A percentile compares a stretch with the other conserved stretches of the same genome.
Evolutionary conservation across 1,140 invertebrate genomes (phyloP).

Genomic region (Leptopilina boulardi): DNA sequence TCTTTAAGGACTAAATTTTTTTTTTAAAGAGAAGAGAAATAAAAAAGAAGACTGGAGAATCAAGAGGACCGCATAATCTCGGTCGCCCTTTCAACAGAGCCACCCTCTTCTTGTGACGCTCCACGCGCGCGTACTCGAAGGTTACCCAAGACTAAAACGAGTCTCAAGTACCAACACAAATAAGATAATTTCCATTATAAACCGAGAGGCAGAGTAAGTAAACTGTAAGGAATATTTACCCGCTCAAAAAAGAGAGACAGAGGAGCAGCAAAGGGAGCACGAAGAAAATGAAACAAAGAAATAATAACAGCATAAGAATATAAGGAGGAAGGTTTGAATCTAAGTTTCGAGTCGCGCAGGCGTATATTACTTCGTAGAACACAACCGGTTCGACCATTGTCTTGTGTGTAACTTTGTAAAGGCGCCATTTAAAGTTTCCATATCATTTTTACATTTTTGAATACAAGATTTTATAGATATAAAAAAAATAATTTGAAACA

Average conservation of each 20-base stretch:
- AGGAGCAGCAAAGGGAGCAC: conserved; percentile 33
- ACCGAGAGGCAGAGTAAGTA: conserved; percentile 68
- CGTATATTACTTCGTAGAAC: conserved; percentile 46
- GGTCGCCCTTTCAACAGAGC: conserved; percentile 3
- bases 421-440: conserved; percentile 40
- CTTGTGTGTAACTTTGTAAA: conserved; percentile 40
- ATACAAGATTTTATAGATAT: no score
- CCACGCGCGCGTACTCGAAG: conserved; percentile 44
- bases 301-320: conserved; percentile 69
- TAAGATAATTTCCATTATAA: conserved; percentile 77
- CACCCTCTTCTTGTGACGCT: conserved; percentile 22
- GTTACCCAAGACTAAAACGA: conserved; percentile 54
- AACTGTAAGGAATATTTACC: conserved; percentile 73
- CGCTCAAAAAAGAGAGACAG: conserved; percentile 56
- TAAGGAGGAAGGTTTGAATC: conserved; percentile 64
- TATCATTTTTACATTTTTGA: conserved; percentile 14
- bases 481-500: no score
- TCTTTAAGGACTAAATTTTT: conserved; percentile 16
- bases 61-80: conserved; percentile 22
- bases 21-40: neutral
- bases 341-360: conserved; percentile 57
- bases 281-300: conserved; percentile 66
- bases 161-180: conserved; percentile 68
- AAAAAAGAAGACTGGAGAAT: conserved; percentile 10
- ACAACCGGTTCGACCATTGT: conserved; percentile 6